Evolutionary conservation across 2,888 invertebrate species (phyloP).

Genomic region (Apamea sordens): DNA sequence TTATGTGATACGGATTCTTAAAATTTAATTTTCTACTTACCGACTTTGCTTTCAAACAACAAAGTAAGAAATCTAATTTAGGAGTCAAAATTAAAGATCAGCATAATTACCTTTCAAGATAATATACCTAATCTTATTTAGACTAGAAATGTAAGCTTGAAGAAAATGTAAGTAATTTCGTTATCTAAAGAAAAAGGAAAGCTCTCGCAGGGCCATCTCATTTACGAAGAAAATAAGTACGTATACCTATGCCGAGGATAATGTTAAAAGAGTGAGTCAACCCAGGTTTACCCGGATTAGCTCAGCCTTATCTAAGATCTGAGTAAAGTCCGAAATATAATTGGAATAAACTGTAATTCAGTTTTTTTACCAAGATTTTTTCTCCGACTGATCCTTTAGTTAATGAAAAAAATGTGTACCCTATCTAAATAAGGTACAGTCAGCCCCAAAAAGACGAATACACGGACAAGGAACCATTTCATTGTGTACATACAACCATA

Average conservation of each 20-base stretch:
- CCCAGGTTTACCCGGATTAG: conserved; percentile 62
- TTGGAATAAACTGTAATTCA: conserved; percentile 56
- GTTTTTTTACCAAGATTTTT: conserved; percentile 49
- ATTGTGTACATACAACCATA: neutral
- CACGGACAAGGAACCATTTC: neutral
- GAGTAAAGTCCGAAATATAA: conserved; percentile 59
- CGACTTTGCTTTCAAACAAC: conserved; percentile 35
- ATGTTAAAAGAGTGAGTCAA: conserved; percentile 61
- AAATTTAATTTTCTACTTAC: conserved; percentile 45
- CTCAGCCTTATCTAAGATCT: conserved; percentile 59
- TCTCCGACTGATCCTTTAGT: conserved; percentile 39
- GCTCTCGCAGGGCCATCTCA: conserved; percentile 58
- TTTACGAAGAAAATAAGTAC: conserved; percentile 61
- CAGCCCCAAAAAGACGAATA: neutral
- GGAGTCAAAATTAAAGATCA: conserved; percentile 53
- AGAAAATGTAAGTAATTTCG: conserved; percentile 61
- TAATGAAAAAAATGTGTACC: conserved; percentile 46
- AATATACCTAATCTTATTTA: conserved; percentile 59
- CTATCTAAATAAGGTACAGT: conserved; percentile 14
- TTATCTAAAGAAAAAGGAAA: conserved; percentile 60
- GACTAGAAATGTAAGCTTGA: conserved; percentile 57
- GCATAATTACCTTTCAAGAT: conserved; percentile 59
- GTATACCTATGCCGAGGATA: conserved; percentile 56
- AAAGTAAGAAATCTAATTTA: conserved; percentile 50
- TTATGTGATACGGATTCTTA: neutral